These are phyloP conservation scores for Corythornis madagascariensis DNA, from an alignment of 2,113 vertebrate genomes.

Conservation along the genomic window DNA sequence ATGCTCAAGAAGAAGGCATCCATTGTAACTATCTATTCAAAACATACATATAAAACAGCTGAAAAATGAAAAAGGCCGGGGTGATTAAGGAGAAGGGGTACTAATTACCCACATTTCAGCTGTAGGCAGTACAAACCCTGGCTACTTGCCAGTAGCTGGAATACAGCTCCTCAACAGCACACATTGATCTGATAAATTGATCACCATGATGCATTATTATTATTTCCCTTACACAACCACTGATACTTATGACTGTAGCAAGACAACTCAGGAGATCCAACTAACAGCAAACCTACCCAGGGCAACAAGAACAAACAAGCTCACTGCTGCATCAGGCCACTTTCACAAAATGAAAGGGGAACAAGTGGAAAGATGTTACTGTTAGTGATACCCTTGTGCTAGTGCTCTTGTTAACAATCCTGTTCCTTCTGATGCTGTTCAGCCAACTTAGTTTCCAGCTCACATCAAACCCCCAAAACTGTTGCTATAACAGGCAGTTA, in stretches of 20 bases:
- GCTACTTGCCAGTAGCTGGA: not conserved
- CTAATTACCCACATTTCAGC: not conserved
- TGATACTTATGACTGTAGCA: not conserved
- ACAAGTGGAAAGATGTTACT: not conserved
- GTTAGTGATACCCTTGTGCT: not conserved
- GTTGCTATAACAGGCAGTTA: not conserved
- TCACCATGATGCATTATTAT: not conserved
- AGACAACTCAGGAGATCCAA: not conserved
- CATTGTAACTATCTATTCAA: not conserved
- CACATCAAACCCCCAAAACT: not conserved
- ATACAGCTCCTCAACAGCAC: not conserved
- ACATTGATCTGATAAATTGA: not conserved
- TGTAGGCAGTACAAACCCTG: not conserved
- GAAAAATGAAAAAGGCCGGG: not conserved
- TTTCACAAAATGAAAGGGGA: not conserved
- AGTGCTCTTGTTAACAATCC: not conserved
- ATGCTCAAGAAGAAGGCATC: conserved; percentile 2
- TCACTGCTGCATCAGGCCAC: not conserved
- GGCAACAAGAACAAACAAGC: not conserved
- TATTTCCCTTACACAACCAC: not conserved
- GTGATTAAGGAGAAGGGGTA: not conserved
- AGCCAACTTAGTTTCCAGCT: not conserved
- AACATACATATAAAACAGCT: not conserved
- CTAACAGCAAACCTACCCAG: not conserved
- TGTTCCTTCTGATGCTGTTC: not conserved